A percentile compares a stretch with the other conserved stretches of the same genome.
Conservation (phyloP, 2,797 vertebrate species). For the Anas flavirostris region DNA sequence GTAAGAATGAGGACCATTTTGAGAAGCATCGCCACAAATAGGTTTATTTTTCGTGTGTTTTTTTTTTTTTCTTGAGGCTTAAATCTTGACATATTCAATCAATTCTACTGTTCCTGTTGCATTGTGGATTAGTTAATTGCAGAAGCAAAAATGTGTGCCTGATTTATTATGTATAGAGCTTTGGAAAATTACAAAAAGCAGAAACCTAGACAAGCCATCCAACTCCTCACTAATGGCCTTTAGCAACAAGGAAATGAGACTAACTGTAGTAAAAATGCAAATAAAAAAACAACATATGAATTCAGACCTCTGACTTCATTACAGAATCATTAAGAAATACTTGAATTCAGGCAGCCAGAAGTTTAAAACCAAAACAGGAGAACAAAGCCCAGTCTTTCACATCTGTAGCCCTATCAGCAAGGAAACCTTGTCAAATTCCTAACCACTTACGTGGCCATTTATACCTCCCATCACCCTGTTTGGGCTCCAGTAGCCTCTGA, state of each 20-base stretch:
- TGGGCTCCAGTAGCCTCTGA: background rate
- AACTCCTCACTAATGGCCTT: slow-evolving; percentile 36
- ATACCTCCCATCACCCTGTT: accelerated
- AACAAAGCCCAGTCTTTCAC: background rate
- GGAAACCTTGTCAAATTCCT: background rate
- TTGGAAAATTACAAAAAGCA: slow-evolving; percentile 27
- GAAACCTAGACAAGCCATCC: slow-evolving; percentile 9
- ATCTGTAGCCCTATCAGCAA: background rate
- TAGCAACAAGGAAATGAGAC: background rate
- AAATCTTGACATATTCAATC: background rate
- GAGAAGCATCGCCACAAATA: background rate
- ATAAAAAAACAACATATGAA: slow-evolving; percentile 16
- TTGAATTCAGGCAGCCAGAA: background rate
- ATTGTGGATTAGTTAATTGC: slow-evolving; percentile 23
- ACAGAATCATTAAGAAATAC: slow-evolving; percentile 7
- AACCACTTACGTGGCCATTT: background rate
- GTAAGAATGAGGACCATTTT: background rate
- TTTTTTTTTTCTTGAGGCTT: background rate
- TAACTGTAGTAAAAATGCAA: slow-evolving; percentile 56
- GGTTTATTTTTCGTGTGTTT: background rate
- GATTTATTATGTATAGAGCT: slow-evolving; percentile 49
- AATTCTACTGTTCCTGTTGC: background rate
- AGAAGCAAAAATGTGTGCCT: background rate
- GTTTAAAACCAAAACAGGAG: background rate
- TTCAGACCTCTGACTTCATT: slow-evolving; percentile 27